Percentiles rank a stretch among this genome's conserved stretches.
These are phyloP conservation scores for Papio anubis DNA, from an alignment of 2,113 vertebrate species.

Conservation along the genomic window DNA sequence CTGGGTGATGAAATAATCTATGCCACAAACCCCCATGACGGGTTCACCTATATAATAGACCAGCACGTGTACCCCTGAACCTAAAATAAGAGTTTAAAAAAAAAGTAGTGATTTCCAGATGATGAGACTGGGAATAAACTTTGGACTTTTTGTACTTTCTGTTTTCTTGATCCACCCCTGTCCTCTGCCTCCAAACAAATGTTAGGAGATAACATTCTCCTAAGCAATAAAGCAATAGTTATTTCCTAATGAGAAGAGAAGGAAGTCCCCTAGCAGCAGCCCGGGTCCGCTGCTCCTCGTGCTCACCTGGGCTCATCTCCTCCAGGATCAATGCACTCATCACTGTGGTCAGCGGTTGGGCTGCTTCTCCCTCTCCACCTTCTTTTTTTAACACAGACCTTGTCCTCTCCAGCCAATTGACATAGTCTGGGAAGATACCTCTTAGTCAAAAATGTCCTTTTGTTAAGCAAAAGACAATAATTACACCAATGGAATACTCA, in stretches of 20 bases:
- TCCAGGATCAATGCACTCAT: accelerated
- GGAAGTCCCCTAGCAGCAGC: neutral
- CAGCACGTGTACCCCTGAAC: too few relatives aligned
- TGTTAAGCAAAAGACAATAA: neutral
- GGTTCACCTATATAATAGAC: too few relatives aligned
- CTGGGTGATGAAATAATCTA: too few relatives aligned
- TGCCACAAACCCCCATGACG: too few relatives aligned
- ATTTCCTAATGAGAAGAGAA: too few relatives aligned
- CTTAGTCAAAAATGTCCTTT: neutral
- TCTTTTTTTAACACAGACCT: neutral
- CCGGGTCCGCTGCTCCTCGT: neutral
- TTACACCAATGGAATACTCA: accelerated
- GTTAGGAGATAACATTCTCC: accelerated
- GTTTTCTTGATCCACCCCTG: neutral
- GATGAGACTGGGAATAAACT: accelerated
- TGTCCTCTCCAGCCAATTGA: neutral
- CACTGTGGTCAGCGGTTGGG: too few relatives aligned
- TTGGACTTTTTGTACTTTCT: too few relatives aligned
- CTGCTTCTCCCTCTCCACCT: too few relatives aligned
- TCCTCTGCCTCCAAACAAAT: neutral
- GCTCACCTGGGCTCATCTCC: accelerated
- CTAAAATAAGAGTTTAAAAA: too few relatives aligned
- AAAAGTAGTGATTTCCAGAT: too few relatives aligned
- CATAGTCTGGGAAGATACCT: neutral
- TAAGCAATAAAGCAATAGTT: accelerated